Evolutionary conservation across 2,888 invertebrate genomes (phyloP), one percentile per base, ranked within the genome.

Genomic region (Drosophila melanosoma): DNA sequence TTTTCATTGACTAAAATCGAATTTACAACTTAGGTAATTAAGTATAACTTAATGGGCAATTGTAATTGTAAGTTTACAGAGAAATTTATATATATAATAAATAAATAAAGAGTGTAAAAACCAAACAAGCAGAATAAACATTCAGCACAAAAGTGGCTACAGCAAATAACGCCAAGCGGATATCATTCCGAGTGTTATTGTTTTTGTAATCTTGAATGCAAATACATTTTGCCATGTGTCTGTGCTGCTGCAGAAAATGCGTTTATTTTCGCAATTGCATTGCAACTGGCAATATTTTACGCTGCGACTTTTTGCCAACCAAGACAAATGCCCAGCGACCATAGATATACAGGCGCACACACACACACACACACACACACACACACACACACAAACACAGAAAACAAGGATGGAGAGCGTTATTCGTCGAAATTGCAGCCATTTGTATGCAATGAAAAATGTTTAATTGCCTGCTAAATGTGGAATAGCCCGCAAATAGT

Each of bases 381-480:
- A 40, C 36, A 36, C 15, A 48, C 1, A 29, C 57, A 49, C 49
- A 32, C 20, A 52, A 1, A 23, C 53, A 49, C 49, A 32, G 11
- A n/a, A 51, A 29, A 52, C 45, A 11, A n/a, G 17, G 15, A 62
- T 38, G 3, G 36, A 48, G 32, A 60, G 64, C 38, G 48, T 45
- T 64, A 62, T 53, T 48, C 51, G 40, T 33, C 29, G 60, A 75
- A 70, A 76, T 72, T 68, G 61, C 74, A 48, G n/a, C 74, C 72
- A 79, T 85, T 89, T 82, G 87, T 82, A 74, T 87, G 86, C 81
- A 76, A 87, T 82, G 83, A 84, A 89, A 87, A 87, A 85, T 89
- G 85, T 80, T 87, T 83, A 87, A 87, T 89, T 87, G 87, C 81
- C 89, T 81, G 87, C 87, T 87, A 83, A 87, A 81, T 87, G 87